Evolutionary conservation across 2,888 invertebrate species (phyloP).

Genomic region (Leptinotarsa rubiginosa): DNA sequence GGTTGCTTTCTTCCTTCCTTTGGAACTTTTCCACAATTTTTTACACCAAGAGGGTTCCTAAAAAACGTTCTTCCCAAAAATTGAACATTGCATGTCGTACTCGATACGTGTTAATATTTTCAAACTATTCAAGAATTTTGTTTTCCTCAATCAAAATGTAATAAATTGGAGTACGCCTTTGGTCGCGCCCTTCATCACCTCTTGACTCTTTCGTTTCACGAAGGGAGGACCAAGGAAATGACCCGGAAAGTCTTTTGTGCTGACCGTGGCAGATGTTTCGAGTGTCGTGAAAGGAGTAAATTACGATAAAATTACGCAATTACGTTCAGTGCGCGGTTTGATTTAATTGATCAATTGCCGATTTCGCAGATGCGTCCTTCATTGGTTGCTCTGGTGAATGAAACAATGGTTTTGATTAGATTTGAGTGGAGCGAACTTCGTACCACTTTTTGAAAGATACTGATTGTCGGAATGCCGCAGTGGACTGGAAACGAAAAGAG

Average conservation of each 20-base stretch:
- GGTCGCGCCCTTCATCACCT: slow-evolving; percentile 19
- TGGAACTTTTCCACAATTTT: too few relatives aligned
- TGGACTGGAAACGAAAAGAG: background rate
- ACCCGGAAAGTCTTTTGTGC: slow-evolving; percentile 18
- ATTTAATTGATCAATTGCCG: slow-evolving; percentile 33
- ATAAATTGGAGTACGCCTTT: background rate
- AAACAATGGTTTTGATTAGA: slow-evolving; percentile 36
- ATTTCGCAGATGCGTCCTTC: slow-evolving; percentile 27
- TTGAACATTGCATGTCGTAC: too few relatives aligned
- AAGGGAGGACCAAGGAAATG: slow-evolving; percentile 17
- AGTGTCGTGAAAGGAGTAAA: slow-evolving; percentile 29
- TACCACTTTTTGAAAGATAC: slow-evolving; percentile 1
- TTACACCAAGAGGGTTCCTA: too few relatives aligned
- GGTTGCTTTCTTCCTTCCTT: too few relatives aligned
- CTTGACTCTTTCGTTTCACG: slow-evolving; percentile 7
- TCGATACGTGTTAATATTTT: too few relatives aligned
- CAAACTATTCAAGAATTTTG: too few relatives aligned
- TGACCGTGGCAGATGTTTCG: background rate
- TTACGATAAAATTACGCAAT: slow-evolving; percentile 38
- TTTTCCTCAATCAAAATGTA: background rate
- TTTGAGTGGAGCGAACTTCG: slow-evolving; percentile 26
- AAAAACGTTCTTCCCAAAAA: too few relatives aligned
- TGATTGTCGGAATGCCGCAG: background rate
- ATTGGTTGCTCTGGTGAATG: slow-evolving; percentile 22
- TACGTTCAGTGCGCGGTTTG: slow-evolving; percentile 28